These are phyloP conservation scores for Perithous albicinctus DNA, from an alignment of 2,888 invertebrate species.

Conservation along the genomic window DNA sequence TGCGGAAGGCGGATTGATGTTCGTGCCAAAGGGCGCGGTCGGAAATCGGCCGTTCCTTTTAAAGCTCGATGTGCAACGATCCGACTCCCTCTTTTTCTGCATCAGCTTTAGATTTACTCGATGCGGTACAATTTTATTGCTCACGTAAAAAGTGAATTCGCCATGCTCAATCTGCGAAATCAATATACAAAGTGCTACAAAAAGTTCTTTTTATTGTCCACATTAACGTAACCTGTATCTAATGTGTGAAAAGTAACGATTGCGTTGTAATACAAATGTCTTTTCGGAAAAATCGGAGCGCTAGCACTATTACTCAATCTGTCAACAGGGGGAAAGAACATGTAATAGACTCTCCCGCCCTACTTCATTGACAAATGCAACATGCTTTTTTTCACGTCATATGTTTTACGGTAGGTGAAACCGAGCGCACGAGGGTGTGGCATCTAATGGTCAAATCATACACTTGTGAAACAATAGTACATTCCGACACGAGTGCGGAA, in stretches of 20 bases:
- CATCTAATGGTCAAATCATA: too few relatives aligned
- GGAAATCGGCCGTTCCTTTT: constrained; percentile 51
- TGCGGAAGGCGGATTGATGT: constrained; percentile 42
- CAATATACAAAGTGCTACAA: background rate
- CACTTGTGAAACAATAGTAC: too few relatives aligned
- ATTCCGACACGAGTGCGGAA: too few relatives aligned
- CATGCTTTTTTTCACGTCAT: background rate
- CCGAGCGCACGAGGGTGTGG: too few relatives aligned
- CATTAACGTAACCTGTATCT: too few relatives aligned
- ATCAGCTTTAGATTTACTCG: constrained; percentile 2
- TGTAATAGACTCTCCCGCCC: too few relatives aligned
- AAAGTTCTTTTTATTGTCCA: background rate
- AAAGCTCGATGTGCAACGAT: constrained; percentile 35
- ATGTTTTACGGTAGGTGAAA: background rate
- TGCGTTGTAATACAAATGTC: too few relatives aligned
- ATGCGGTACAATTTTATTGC: background rate
- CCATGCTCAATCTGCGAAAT: background rate
- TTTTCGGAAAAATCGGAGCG: too few relatives aligned
- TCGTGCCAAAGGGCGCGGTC: constrained; percentile 52
- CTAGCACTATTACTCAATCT: too few relatives aligned
- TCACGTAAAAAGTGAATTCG: background rate
- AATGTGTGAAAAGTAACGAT: too few relatives aligned
- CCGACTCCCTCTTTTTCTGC: background rate
- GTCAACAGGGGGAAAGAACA: too few relatives aligned
- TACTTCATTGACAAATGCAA: too few relatives aligned